Conservation (phyloP, 2,797 vertebrate species). For the Anabas testudineus region DNA sequence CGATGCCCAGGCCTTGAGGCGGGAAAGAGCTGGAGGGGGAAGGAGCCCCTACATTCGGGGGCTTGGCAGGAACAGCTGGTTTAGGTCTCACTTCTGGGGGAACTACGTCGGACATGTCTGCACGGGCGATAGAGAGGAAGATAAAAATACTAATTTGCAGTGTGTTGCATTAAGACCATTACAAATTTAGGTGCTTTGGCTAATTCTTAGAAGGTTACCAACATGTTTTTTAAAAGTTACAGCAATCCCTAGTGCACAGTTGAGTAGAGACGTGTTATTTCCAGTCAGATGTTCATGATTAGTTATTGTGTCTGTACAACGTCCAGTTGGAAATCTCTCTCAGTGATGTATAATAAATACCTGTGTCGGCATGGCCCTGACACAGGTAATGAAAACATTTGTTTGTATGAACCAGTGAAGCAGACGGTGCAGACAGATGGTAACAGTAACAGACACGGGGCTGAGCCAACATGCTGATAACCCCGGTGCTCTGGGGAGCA, state of each 20-base stretch:
- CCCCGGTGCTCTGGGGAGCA: conserved; percentile 31
- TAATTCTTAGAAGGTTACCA: too few relatives aligned
- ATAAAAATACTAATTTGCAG: conserved; percentile 15
- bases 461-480: conserved; percentile 36
- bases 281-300: too few relatives aligned
- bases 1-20: conserved; percentile 69
- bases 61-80: conserved; percentile 94
- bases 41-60: conserved; percentile 82
- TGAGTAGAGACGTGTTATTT: too few relatives aligned
- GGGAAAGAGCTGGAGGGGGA: conserved; percentile 78
- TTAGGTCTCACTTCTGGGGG: conserved; percentile 94
- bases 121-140: conserved; percentile 27
- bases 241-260: too few relatives aligned
- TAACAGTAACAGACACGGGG: conserved; percentile 39
- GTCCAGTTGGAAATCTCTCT: too few relatives aligned
- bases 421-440: conserved; percentile 60
- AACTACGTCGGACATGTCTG: conserved; percentile 96
- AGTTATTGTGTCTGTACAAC: too few relatives aligned
- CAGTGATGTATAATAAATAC: not conserved
- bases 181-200: too few relatives aligned
- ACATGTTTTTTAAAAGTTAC: too few relatives aligned
- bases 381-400: not conserved
- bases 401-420: conserved; percentile 15
- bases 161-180: not conserved
- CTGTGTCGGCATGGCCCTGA: not conserved